Conservation (phyloP, 2,888 invertebrate species). For the Deilephila porcellus region DNA sequence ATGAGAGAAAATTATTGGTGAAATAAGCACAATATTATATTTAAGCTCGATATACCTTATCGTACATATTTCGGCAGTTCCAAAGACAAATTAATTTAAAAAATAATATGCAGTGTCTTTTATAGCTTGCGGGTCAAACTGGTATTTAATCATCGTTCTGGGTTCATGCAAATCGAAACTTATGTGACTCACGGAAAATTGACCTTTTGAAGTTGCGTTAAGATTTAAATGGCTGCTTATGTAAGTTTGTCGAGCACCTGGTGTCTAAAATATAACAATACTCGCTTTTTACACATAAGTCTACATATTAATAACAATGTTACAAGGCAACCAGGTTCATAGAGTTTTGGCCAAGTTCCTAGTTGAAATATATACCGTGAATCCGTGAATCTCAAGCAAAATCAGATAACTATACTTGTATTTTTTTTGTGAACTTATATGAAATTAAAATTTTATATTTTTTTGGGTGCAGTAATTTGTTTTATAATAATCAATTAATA, state of each 20-base stretch:
- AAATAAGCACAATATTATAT: background rate
- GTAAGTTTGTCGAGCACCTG: slow-evolving; percentile 29
- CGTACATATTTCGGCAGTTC: slow-evolving; percentile 67
- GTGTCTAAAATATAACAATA: slow-evolving; percentile 11
- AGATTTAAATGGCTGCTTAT: slow-evolving; percentile 31
- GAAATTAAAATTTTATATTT: too few species aligned
- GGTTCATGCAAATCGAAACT: slow-evolving; percentile 55
- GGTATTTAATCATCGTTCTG: slow-evolving; percentile 65
- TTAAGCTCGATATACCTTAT: slow-evolving; percentile 59
- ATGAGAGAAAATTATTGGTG: background rate
- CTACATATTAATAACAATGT: background rate
- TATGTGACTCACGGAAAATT: slow-evolving; percentile 47
- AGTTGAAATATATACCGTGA: background rate
- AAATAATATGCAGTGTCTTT: slow-evolving; percentile 66
- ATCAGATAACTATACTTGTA: too few species aligned
- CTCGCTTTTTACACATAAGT: background rate
- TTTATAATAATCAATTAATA: too few species aligned
- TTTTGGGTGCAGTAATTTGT: too few species aligned
- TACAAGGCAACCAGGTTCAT: background rate
- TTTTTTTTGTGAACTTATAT: too few species aligned
- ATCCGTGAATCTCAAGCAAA: too few species aligned
- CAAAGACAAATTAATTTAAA: slow-evolving; percentile 67
- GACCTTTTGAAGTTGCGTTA: slow-evolving; percentile 47
- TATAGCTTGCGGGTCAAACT: slow-evolving; percentile 70
- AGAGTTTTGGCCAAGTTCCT: background rate